Evolutionary conservation across 1,140 invertebrate species (phyloP).

Genomic region (Cryptotermes secundus): DNA sequence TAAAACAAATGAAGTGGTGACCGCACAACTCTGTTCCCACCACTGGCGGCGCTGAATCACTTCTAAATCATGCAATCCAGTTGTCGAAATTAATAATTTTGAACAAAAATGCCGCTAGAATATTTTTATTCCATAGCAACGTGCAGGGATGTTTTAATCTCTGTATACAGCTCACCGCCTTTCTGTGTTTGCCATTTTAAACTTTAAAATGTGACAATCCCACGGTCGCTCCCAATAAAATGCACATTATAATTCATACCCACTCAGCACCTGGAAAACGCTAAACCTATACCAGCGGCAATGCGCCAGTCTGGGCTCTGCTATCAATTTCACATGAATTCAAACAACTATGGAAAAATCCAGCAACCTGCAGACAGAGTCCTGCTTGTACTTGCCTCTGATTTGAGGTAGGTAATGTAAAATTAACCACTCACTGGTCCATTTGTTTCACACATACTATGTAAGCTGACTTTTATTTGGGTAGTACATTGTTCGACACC

Average conservation of each 20-base stretch:
- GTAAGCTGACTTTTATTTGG: too few species aligned
- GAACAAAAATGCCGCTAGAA: neutral
- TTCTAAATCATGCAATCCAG: neutral
- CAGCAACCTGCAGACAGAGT: neutral
- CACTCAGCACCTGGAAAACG: constrained; percentile 19
- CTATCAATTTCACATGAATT: neutral
- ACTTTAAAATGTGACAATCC: constrained; percentile 20
- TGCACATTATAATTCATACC: constrained; percentile 17
- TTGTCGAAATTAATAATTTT: constrained; percentile 16
- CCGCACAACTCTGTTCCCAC: neutral
- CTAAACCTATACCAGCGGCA: neutral
- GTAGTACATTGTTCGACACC: too few species aligned
- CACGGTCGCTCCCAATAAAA: neutral
- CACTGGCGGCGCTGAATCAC: neutral
- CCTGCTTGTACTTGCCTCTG: too few species aligned
- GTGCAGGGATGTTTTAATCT: neutral
- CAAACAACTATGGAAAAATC: neutral
- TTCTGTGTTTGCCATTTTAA: neutral
- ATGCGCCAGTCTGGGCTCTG: neutral
- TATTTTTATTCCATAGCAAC: neutral
- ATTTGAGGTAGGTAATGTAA: too few species aligned
- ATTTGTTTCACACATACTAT: too few species aligned
- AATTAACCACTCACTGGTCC: too few species aligned
- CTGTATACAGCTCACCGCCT: neutral
- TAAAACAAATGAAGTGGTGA: neutral